Base-by-base conservation (phyloP, 2,888 invertebrate species). In the Cryptus viduatorius region DNA sequence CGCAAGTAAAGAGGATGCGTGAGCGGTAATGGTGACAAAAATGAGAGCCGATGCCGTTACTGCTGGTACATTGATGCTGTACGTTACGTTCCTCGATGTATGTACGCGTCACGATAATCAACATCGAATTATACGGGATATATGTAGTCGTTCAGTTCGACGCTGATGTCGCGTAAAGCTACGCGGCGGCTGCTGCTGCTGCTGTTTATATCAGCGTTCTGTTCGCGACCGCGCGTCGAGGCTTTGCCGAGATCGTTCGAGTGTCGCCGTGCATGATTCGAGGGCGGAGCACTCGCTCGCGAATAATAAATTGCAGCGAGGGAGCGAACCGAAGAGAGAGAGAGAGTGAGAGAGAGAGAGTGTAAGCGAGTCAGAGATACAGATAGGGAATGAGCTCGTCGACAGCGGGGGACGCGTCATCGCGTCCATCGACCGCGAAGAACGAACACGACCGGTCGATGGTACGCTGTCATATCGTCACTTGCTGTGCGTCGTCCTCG, bases 351-450 rank as follows among this genome's bases (percentile, higher is more conserved):
- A 24, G 5, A 37, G 19, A 29, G 5, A 71, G 29, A 44, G n/a
- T 24, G 24, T 8, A 42, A 31, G 50, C 10, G 79, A 44, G 42
- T 8, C 16, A 8, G 42, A 67, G 24, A 56, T 1, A 48, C 61
- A 48, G 73, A 76, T 61, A 44, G 44, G 14, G 59, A 24, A 31
- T n/a, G 53, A 46, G 46, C 56, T 19, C 67, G 46, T 56, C 67
- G 48, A 67, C 59, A 73, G 31, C 12, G 73, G 73, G 59, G 48
- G 46, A 56, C 75, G 75, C 81, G 69, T 81, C 75, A 69, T 76
- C 81, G 81, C 76, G 76, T 82, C 76, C 82, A 82, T 82, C 76
- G 76, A 82, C 82, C 76, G 82, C 76, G 77, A 82, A 65, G 46
- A 77, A 82, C 65, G 42, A 65, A 67, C 42, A 53, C 65, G 61